phyloP scores from a whole-genome alignment of 2,113 vertebrate species.

The Arenaria interpres region DNA sequence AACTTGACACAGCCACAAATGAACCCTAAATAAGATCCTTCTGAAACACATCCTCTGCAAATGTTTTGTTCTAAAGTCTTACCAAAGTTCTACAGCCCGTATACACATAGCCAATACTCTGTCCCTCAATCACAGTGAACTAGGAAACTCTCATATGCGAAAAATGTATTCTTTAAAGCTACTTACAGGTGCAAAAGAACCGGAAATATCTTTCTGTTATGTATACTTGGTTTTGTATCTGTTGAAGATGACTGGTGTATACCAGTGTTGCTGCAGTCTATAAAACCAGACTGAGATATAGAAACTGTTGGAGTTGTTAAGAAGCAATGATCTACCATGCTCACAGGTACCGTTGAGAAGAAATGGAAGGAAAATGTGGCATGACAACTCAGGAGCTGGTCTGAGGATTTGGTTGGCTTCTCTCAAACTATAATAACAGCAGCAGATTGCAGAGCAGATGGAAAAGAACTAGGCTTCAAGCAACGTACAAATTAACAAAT shows the following conservation, averaged over 20 bases:
- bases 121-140: not conserved
- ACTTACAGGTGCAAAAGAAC: not conserved
- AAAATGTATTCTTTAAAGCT: not conserved
- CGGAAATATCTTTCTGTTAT: not conserved
- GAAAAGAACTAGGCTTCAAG: conserved; percentile 54
- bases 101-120: not conserved
- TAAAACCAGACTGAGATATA: not conserved
- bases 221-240: not conserved
- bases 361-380: not conserved
- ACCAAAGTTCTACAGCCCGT: not conserved
- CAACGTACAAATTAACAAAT: conserved; percentile 38
- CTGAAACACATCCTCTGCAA: not conserved
- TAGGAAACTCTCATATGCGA: not conserved
- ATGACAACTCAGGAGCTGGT: conserved; percentile 4
- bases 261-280: not conserved
- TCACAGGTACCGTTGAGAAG: not conserved
- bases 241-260: not conserved
- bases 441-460: conserved; percentile 67
- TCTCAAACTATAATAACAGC: not conserved
- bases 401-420: conserved; percentile 20
- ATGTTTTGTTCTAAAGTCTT: not conserved
- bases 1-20: not conserved
- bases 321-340: not conserved
- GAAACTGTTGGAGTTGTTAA: not conserved
- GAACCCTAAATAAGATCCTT: not conserved